Evolutionary conservation across 1,140 invertebrate genomes (phyloP).

Genomic region (Archivesica marissinica): DNA sequence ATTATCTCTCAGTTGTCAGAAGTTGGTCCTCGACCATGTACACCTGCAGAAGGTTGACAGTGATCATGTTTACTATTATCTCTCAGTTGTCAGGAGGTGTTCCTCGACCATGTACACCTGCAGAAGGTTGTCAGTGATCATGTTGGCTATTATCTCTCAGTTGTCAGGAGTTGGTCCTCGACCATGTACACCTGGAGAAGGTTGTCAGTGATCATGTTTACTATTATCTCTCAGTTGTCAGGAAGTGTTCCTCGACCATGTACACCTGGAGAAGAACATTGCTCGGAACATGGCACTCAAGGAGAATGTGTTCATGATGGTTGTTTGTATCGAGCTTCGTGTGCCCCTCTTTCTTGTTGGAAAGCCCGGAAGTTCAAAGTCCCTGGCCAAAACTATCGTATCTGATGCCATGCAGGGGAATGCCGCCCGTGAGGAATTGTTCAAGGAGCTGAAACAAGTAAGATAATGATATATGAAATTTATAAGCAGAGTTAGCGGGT

Average conservation of each 20-base stretch:
- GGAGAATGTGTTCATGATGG: constrained; percentile 82
- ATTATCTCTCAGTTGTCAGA: too few species aligned
- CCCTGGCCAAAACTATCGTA: constrained; percentile 80
- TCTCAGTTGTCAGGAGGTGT: too few species aligned
- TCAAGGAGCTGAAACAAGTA: constrained; percentile 76
- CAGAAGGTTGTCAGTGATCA: too few species aligned
- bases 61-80: too few species aligned
- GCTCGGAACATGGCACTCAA: constrained; percentile 79
- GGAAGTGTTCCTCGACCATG: constrained; percentile 76
- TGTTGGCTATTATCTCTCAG: too few species aligned
- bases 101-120: too few species aligned
- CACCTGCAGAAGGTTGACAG: too few species aligned
- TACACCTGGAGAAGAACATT: constrained; percentile 75
- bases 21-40: too few species aligned
- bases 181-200: too few species aligned
- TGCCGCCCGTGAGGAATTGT: constrained; percentile 67
- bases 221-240: constrained; percentile 58
- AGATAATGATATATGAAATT: too few species aligned
- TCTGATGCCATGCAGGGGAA: constrained; percentile 79
- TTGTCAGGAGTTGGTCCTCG: too few species aligned
- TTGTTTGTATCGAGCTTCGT: constrained; percentile 77
- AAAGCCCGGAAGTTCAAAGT: constrained; percentile 82
- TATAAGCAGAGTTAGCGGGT: too few species aligned
- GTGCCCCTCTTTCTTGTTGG: constrained; percentile 81
- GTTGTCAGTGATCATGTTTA: not conserved